phyloP scores from a whole-genome alignment of 2,113 vertebrate species.

The Rhynchomys soricoides region DNA sequence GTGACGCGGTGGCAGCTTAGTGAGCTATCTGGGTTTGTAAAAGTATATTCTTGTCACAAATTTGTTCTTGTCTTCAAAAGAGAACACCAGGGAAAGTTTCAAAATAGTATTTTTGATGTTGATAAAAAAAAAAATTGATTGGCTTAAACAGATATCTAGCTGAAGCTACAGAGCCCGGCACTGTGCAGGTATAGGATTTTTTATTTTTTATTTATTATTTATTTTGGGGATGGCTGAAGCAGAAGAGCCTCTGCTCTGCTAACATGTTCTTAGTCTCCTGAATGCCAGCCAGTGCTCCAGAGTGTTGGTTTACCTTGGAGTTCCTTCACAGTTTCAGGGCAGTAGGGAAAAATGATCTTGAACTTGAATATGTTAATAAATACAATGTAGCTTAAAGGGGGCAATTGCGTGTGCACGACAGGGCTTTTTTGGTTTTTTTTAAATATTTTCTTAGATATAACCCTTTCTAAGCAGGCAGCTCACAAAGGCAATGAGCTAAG shows the following conservation, averaged over 20 bases:
- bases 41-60: constrained; percentile 49
- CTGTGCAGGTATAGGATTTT: constrained; percentile 45
- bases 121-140: constrained; percentile 75
- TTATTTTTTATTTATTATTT: not conserved
- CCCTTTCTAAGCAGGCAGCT: constrained; percentile 87
- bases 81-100: constrained; percentile 60
- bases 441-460: constrained; percentile 84
- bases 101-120: constrained; percentile 64
- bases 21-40: not conserved
- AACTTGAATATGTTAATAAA: constrained; percentile 61
- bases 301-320: constrained; percentile 39
- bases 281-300: not conserved
- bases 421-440: constrained; percentile 12
- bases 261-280: constrained; percentile 29
- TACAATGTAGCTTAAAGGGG: constrained; percentile 62
- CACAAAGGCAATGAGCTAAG: constrained; percentile 90
- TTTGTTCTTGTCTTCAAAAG: constrained; percentile 68
- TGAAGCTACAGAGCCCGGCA: constrained; percentile 52
- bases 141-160: constrained; percentile 70
- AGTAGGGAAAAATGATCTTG: constrained; percentile 38
- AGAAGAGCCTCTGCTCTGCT: constrained; percentile 26
- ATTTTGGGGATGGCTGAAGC: constrained; percentile 9
- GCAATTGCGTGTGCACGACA: constrained; percentile 67
- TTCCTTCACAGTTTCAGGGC: constrained; percentile 25
- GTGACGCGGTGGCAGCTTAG: not conserved